Evolutionary conservation across 2,797 vertebrate genomes (phyloP).

Genomic region (Tragelaphus eurycerus): DNA sequence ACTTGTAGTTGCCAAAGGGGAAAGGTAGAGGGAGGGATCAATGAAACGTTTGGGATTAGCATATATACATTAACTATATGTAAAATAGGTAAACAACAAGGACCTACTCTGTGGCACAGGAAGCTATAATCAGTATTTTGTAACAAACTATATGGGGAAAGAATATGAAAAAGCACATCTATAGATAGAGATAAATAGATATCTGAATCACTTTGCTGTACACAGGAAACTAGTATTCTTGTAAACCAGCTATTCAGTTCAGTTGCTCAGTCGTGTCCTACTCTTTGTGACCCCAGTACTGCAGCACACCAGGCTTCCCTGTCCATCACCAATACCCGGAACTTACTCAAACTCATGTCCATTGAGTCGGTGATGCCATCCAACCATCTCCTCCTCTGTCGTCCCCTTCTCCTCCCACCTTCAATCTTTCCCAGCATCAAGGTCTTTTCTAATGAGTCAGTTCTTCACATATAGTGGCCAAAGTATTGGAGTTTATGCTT

Average conservation of each 20-base stretch:
- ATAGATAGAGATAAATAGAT: background rate
- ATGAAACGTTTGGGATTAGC: background rate
- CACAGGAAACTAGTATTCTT: background rate
- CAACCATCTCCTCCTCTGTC: background rate
- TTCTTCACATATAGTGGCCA: rapidly evolving
- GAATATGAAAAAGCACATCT: background rate
- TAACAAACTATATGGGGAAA: background rate
- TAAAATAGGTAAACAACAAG: background rate
- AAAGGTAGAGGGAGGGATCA: background rate
- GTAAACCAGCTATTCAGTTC: background rate
- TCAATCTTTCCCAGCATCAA: background rate
- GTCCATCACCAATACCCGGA: background rate
- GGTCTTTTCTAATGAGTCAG: background rate
- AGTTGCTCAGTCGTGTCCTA: background rate
- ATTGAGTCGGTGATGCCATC: background rate
- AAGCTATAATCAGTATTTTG: background rate
- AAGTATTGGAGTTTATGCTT: background rate
- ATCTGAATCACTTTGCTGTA: background rate
- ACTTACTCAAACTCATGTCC: background rate
- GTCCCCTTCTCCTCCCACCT: background rate
- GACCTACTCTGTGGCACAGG: background rate
- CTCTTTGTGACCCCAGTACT: rapidly evolving
- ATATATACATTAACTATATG: background rate
- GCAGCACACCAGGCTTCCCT: background rate
- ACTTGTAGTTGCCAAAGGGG: background rate